These are phyloP conservation scores for Podarcis siculus DNA, from an alignment of 2,797 vertebrate species.

Conservation along the genomic window DNA sequence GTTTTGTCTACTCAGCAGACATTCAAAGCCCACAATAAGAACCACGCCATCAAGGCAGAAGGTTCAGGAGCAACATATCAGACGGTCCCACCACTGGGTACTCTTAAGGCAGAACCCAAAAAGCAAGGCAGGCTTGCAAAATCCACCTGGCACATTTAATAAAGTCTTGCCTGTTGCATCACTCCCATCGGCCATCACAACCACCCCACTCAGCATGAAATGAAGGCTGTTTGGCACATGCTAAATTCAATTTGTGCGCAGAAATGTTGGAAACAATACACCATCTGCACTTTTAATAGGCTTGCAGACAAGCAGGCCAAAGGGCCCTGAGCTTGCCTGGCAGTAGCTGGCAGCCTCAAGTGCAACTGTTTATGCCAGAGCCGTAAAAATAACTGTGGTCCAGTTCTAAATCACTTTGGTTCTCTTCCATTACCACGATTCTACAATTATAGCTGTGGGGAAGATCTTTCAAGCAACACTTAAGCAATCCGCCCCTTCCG, in stretches of 20 bases:
- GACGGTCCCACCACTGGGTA: neutral
- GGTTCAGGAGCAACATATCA: neutral
- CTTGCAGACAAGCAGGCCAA: slow-evolving; percentile 31
- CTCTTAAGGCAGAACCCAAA: neutral
- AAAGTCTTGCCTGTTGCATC: neutral
- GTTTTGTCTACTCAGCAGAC: neutral
- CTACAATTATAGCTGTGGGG: neutral
- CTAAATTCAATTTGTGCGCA: slow-evolving; percentile 35
- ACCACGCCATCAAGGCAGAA: neutral
- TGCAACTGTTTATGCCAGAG: slow-evolving; percentile 6
- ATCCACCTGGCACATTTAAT: accelerated
- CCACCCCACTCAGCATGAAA: neutral
- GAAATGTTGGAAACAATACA: neutral
- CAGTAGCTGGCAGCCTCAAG: slow-evolving; percentile 47
- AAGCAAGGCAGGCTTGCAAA: neutral
- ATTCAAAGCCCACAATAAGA: neutral
- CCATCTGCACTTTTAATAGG: slow-evolving; percentile 25
- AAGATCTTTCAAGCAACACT: neutral
- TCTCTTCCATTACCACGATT: neutral
- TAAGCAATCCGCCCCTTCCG: neutral
- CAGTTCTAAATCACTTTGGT: neutral
- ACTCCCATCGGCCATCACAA: neutral
- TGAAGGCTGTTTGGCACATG: slow-evolving; percentile 43
- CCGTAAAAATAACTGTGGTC: neutral
- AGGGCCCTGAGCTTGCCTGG: slow-evolving; percentile 28